Conservation (phyloP, 2,113 vertebrate species). For the Helogale parvula region DNA sequence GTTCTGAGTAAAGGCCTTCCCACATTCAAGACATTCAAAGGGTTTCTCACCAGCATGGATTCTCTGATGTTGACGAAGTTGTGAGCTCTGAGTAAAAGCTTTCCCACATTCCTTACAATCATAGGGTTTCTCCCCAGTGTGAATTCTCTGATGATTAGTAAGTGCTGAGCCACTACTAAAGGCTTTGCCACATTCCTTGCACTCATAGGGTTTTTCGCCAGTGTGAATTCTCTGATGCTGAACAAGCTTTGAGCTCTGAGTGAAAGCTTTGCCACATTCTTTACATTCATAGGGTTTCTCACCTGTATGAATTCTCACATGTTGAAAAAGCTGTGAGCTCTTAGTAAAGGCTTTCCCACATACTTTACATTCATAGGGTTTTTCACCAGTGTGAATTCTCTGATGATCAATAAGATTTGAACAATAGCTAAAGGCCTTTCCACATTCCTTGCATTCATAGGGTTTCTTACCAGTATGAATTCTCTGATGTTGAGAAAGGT, state of each 20-base stretch:
- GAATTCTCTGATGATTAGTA: conserved; percentile 77
- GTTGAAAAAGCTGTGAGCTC: conserved; percentile 76
- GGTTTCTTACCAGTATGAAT: conserved; percentile 80
- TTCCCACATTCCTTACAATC: conserved; percentile 77
- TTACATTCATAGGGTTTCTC: conserved; percentile 80
- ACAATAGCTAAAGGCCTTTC: conserved; percentile 87
- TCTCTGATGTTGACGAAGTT: conserved; percentile 76
- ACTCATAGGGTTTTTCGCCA: conserved; percentile 79
- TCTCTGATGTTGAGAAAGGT: conserved; percentile 78
- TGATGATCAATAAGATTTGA: conserved; percentile 84
- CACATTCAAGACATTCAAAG: conserved; percentile 78
- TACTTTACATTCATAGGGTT: conserved; percentile 77
- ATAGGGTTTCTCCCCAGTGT: conserved; percentile 78
- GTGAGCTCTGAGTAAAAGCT: conserved; percentile 77
- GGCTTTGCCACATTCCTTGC: conserved; percentile 77
- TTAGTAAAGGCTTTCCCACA: conserved; percentile 82
- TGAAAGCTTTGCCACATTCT: conserved; percentile 76
- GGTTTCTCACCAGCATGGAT: conserved; percentile 80
- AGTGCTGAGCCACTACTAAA: conserved; percentile 77
- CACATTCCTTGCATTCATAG: conserved; percentile 88
- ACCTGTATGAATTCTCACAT: conserved; percentile 77
- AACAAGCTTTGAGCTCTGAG: conserved; percentile 73
- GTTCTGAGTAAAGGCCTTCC: conserved; percentile 78
- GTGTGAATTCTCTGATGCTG: conserved; percentile 79
- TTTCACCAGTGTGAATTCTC: conserved; percentile 87